These are phyloP conservation scores for Candidula unifasciata DNA, from an alignment of 2,888 invertebrate genomes.

Conservation along the genomic window DNA sequence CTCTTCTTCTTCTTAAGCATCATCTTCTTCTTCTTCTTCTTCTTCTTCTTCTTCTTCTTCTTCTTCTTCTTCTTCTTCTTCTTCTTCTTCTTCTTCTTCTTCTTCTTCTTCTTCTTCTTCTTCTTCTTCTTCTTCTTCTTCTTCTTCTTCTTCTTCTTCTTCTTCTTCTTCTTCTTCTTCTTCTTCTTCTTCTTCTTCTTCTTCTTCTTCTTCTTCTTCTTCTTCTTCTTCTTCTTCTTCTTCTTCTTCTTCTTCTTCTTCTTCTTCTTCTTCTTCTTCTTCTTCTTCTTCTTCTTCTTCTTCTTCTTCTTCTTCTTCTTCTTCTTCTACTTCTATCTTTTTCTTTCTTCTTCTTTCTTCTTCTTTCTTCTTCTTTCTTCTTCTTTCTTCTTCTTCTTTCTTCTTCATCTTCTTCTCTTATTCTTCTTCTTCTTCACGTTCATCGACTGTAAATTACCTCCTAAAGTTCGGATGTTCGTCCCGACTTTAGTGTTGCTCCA, in stretches of 20 bases:
- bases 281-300: neutral
- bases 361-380: neutral
- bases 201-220: constrained; percentile 10
- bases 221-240: neutral
- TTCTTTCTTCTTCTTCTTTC: constrained; percentile 24
- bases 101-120: constrained; percentile 47
- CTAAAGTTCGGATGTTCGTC: no score
- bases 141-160: neutral
- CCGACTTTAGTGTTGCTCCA: no score
- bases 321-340: neutral
- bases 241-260: neutral
- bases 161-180: constrained; percentile 8
- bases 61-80: constrained; percentile 18
- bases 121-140: constrained; percentile 8
- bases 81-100: neutral
- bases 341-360: no score
- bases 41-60: neutral
- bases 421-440: neutral
- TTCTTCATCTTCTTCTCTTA: constrained; percentile 24
- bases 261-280: neutral
- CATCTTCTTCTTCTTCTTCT: neutral
- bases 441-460: no score
- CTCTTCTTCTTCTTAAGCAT: no score
- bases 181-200: neutral
- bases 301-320: neutral